Conservation (phyloP, 2,113 vertebrate species). For the Stegostoma tigrinum region DNA sequence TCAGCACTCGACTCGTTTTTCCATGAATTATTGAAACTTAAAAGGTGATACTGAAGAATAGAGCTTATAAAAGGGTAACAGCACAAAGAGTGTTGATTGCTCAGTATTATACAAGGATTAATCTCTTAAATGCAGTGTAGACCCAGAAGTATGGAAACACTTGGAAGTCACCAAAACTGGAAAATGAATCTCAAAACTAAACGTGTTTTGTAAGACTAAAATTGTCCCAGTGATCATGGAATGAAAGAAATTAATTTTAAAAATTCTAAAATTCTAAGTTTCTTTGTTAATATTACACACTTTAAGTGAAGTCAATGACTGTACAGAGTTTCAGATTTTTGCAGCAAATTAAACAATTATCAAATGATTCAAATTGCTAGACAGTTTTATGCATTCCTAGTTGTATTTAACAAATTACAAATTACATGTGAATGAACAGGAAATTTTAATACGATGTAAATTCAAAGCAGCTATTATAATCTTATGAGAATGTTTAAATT, state of each 20-base stretch:
- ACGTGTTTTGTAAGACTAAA: neutral
- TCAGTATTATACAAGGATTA: too few species aligned
- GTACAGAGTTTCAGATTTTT: neutral
- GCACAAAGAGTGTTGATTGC: too few species aligned
- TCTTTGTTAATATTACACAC: neutral
- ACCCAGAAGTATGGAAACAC: neutral
- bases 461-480: neutral
- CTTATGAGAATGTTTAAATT: too few species aligned
- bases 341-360: neutral
- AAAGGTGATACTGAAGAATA: neutral
- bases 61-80: neutral
- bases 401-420: too few species aligned
- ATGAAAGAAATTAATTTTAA: neutral
- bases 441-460: neutral
- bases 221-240: neutral
- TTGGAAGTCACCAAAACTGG: neutral
- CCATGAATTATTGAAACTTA: neutral
- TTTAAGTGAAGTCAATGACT: neutral
- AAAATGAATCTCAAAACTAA: neutral
- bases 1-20: neutral
- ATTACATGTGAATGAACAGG: too few species aligned
- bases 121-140: too few species aligned
- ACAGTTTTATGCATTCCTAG: neutral
- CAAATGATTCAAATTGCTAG: neutral
- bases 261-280: neutral